A percentile compares a stretch with the other conserved stretches of the same genome.
Evolutionary conservation across 2,113 vertebrate species (phyloP).

Genomic region (Sinocyclocheilus rhinocerous): DNA sequence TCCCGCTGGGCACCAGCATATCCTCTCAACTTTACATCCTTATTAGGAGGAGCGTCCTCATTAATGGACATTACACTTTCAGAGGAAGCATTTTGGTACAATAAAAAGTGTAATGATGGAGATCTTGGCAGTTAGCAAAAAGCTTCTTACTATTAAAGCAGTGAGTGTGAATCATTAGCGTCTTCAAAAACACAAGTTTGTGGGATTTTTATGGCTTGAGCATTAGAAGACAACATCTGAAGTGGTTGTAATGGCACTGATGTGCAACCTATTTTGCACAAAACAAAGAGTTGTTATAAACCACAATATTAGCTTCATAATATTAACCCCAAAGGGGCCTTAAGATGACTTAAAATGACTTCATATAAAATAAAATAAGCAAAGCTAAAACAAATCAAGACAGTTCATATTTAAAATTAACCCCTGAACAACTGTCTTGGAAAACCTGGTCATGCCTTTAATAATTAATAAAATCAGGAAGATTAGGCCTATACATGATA

Average conservation of each 20-base stretch:
- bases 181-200: conserved; percentile 1
- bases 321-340: background rate
- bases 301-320: background rate
- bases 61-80: conserved; percentile 3
- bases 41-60: conserved; percentile 35
- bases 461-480: background rate
- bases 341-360: background rate
- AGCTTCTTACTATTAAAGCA: conserved; percentile 15
- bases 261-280: background rate
- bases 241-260: background rate
- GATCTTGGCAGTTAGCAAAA: conserved; percentile 14
- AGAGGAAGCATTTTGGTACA: conserved; percentile 14
- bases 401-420: background rate
- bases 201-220: conserved; percentile 10
- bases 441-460: background rate
- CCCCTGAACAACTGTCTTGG: too few relatives aligned
- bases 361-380: background rate
- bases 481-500: too few relatives aligned
- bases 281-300: background rate
- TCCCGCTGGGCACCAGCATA: conserved; percentile 61
- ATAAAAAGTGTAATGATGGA: conserved; percentile 6
- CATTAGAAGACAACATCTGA: background rate
- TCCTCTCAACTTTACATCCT: conserved; percentile 22
- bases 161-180: conserved; percentile 13
- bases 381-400: background rate